Base-by-base conservation (phyloP, 2,113 vertebrate species). In the Nothobranchius furzeri region DNA sequence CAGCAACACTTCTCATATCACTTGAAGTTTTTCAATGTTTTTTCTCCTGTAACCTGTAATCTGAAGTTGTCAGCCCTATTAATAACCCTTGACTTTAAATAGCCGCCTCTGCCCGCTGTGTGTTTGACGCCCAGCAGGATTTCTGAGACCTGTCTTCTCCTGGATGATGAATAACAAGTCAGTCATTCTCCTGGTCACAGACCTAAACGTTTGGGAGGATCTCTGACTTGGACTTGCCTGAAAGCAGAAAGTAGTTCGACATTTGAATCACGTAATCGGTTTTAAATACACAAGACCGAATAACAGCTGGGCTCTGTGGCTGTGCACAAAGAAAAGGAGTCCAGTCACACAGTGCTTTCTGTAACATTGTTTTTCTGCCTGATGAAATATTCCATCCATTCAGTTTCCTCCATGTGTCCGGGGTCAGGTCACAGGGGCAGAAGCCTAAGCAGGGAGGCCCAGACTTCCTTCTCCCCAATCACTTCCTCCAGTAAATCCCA, bases 81-180 rank as follows among this genome's bases (percentile, higher is more conserved):
- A 64, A 56, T 3, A 24, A 48, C 14, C 24, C 9, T 55, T 36
- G 52, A 65, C 52, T 67, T 35, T 55, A 11, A 56, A 53, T 55
- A 55, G 48, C 79, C 4, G 17, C 10, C 15, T 53, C 37, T 76
- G 30, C 3, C 17, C n/a, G 13, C 17, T 42, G 35, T 50, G 12
- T 3, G 35, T 42, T 46, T 46, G 46, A 56, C 35, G n/a, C 12
- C 9, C 43, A 1, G 15, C 3, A 4, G 47, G 71, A 73, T 59
- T n/a, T 68, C 59, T 76, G 46, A 45, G 60, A 54, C 61, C 68
- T 69, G 58, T 83, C 63, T 50, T 70, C 79, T 60, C 57, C 40
- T 6, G 6, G 12, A 30, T 78, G 76, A 87, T 76, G 51, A 66
- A 71, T 63, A 24, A 57, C 61, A 45, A 54, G 55, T 49, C 62